Evolutionary conservation across 2,113 vertebrate species (phyloP).

Genomic region (Pseudorhombus dupliciocellatus): DNA sequence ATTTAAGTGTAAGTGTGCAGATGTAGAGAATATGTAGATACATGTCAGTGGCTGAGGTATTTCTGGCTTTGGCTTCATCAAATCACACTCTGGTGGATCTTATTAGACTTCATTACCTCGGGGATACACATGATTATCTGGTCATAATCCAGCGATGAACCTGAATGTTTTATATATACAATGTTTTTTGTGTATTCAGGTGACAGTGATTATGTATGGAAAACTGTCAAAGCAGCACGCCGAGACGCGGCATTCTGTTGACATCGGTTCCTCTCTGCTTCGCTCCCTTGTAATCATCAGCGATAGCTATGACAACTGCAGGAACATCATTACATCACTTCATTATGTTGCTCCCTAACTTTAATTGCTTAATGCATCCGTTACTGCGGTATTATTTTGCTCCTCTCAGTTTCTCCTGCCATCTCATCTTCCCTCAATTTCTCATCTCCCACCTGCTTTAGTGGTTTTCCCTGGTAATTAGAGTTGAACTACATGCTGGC

Average conservation of each 20-base stretch:
- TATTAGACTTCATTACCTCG: slow-evolving; percentile 62
- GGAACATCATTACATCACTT: slow-evolving; percentile 81
- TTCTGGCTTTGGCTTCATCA: slow-evolving; percentile 33
- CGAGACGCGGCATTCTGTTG: slow-evolving; percentile 81
- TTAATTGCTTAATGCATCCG: slow-evolving; percentile 93
- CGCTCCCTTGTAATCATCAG: slow-evolving; percentile 85
- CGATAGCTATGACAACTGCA: slow-evolving; percentile 89
- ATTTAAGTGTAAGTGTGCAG: slow-evolving; percentile 50
- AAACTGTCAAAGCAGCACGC: slow-evolving; percentile 72
- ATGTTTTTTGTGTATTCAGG: slow-evolving; percentile 37
- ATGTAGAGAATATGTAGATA: slow-evolving; percentile 56
- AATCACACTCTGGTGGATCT: slow-evolving; percentile 46
- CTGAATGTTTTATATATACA: slow-evolving; percentile 40
- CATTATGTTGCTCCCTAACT: slow-evolving; percentile 83
- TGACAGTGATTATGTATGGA: slow-evolving; percentile 60
- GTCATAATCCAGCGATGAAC: slow-evolving; percentile 43
- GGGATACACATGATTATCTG: slow-evolving; percentile 61
- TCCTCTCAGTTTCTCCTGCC: slow-evolving; percentile 42
- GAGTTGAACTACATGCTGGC: slow-evolving; percentile 66
- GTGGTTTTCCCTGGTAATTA: slow-evolving; percentile 70
- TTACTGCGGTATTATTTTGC: slow-evolving; percentile 75
- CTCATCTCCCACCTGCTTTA: slow-evolving; percentile 61
- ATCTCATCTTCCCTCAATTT: slow-evolving; percentile 45
- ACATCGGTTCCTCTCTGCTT: slow-evolving; percentile 67
- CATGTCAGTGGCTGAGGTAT: slow-evolving; percentile 31